A percentile compares a stretch with the other conserved stretches of the same genome.
Conservation (phyloP, 2,888 invertebrate genomes). For the Smittia sp. region DNA sequence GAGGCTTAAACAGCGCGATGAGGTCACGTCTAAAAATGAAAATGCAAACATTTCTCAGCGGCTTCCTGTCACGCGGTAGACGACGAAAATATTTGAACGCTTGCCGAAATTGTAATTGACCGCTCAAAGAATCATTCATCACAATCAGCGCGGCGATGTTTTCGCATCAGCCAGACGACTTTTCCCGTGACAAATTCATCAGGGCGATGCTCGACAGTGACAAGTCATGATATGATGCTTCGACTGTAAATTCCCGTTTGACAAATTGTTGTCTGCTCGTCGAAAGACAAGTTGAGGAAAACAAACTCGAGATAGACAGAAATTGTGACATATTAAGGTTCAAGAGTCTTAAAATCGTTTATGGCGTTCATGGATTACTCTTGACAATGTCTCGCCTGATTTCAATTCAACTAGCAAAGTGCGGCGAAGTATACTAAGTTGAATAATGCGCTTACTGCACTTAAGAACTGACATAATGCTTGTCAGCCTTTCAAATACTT, state of each 20-base stretch:
- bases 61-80: neutral
- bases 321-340: too few species aligned
- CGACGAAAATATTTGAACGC: neutral
- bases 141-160: neutral
- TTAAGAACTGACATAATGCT: too few species aligned
- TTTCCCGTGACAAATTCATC: neutral
- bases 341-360: too few species aligned
- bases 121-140: conserved; percentile 4
- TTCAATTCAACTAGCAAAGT: too few species aligned
- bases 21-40: neutral
- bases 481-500: too few species aligned
- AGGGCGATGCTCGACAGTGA: neutral
- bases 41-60: neutral
- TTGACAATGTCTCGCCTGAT: too few species aligned
- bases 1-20: neutral
- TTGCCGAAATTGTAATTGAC: neutral
- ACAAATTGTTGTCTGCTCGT: neutral
- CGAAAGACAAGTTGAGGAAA: neutral
- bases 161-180: neutral
- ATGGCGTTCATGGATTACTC: too few species aligned
- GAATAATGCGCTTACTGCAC: too few species aligned
- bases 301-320: too few species aligned
- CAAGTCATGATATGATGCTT: neutral
- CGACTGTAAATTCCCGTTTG: neutral
- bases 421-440: too few species aligned